Base-by-base conservation (phyloP, 1,140 invertebrate genomes). In the Drosophila tsacasi region DNA sequence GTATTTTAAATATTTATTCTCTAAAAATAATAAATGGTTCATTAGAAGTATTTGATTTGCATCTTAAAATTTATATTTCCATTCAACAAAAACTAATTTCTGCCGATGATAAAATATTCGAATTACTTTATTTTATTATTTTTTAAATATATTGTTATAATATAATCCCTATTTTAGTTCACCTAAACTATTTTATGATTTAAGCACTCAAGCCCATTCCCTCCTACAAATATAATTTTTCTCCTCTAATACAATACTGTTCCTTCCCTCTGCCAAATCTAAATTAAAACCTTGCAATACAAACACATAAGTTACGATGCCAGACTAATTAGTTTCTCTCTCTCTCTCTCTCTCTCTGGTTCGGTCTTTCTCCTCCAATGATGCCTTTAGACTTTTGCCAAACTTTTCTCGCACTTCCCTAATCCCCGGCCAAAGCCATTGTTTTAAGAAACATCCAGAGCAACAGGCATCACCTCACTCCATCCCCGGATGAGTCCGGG, bases 401-500 rank as follows among this genome's bases (percentile, higher is more conserved):
- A 72, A 61, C 52, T 52, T 72, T 59, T 21, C 44, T 23, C 21
- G 8, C 44, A 37, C 65, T 40, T 35, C 13, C 9, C 10, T 60
- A 59, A 42, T 72, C 44, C 27, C 27, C 15, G 8, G 5, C 25
- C 21, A 52, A 32, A 21, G 42, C 30, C 50, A 61, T 73, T 73
- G 44, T 73, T 52, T 73, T 37, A 23, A 40, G 69, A 60, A 71
- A 71, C 37, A 49, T n/a, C 9, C 50, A 19, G 32, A 73, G 67
- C 71, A 74, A 74, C 68, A 73, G 71, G 71, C 71, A 60, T 27
- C 52, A 23, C 17, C 15, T 21, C 15, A 52, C 7, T 27, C 32
- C 25, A 44, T n/a, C 13, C 13, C 21, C 12, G n/a, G 32, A 55
- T 54, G 30, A 32, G 13, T 23, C 19, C 40, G 2, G 37, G 19